Percentiles rank a stretch among this genome's conserved stretches.
Conservation (phyloP, 2,888 invertebrate genomes). For the Spilarctia lutea region DNA sequence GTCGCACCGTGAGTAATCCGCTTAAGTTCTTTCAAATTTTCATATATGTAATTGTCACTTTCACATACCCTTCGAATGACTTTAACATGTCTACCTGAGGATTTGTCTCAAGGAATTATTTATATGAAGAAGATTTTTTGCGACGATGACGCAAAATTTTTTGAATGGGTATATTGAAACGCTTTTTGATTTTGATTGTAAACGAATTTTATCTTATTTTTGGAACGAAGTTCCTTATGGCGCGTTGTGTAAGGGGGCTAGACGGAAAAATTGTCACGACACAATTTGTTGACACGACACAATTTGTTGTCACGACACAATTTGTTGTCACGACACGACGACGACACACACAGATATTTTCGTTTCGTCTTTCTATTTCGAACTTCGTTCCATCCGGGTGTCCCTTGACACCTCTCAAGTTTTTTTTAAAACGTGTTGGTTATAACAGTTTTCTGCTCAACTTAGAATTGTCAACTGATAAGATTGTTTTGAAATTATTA, state of each 20-base stretch:
- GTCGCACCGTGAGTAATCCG: slow-evolving; percentile 50
- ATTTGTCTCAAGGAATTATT: slow-evolving; percentile 33
- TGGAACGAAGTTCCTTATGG: too few relatives aligned
- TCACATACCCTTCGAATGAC: slow-evolving; percentile 31
- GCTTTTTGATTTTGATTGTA: too few relatives aligned
- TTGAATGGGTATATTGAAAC: slow-evolving; percentile 19
- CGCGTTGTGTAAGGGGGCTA: too few relatives aligned
- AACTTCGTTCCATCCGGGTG: too few relatives aligned
- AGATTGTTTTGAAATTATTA: neutral
- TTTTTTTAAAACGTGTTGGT: neutral
- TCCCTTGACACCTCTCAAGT: too few relatives aligned
- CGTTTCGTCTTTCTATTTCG: too few relatives aligned
- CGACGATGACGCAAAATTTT: slow-evolving; percentile 14
- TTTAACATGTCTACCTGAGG: slow-evolving; percentile 35
- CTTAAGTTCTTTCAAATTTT: slow-evolving; percentile 58
- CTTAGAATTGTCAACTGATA: neutral
- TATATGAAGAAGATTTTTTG: slow-evolving; percentile 34
- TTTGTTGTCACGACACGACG: too few relatives aligned
- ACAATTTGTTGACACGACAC: too few relatives aligned
- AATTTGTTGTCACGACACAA: too few relatives aligned
- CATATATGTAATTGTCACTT: slow-evolving; percentile 61
- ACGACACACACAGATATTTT: too few relatives aligned
- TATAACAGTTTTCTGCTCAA: neutral
- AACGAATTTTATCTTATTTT: too few relatives aligned
- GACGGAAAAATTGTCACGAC: too few relatives aligned